Conservation (phyloP, 1,140 invertebrate genomes). For the Drosophila mojavensis region DNA sequence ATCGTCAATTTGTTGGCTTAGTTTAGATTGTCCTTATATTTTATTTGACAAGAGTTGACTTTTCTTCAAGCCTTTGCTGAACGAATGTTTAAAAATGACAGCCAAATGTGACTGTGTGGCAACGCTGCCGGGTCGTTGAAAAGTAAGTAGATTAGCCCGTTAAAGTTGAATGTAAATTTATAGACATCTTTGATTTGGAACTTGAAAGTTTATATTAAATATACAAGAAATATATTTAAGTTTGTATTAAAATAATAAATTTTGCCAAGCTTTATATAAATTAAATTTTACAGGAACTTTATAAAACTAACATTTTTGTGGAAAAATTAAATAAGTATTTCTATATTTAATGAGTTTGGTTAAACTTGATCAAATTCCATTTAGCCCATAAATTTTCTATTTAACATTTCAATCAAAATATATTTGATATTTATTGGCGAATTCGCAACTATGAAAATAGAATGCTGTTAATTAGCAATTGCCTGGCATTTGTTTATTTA, state of each 20-base stretch:
- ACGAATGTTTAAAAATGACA: conserved; percentile 2
- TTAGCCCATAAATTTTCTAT: too few relatives aligned
- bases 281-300: too few relatives aligned
- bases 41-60: not conserved
- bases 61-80: not conserved
- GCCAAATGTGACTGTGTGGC: not conserved
- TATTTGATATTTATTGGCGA: conserved; percentile 53
- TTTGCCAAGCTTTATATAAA: too few relatives aligned
- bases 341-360: too few relatives aligned
- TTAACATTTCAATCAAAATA: not conserved
- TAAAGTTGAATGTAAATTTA: not conserved
- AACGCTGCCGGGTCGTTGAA: not conserved
- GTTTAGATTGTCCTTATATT: not conserved
- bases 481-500: conserved; percentile 33
- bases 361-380: not conserved
- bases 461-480: conserved; percentile 52
- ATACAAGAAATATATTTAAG: too few relatives aligned
- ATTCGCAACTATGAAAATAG: conserved; percentile 11
- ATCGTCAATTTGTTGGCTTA: not conserved
- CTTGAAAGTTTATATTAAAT: too few relatives aligned
- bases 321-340: too few relatives aligned
- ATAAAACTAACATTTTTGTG: too few relatives aligned
- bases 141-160: not conserved
- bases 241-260: too few relatives aligned
- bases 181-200: too few relatives aligned